Evolutionary conservation across 1,140 invertebrate genomes (phyloP), one percentile per base, ranked within the genome.

Genomic region (Protaetia brevitarsis): DNA sequence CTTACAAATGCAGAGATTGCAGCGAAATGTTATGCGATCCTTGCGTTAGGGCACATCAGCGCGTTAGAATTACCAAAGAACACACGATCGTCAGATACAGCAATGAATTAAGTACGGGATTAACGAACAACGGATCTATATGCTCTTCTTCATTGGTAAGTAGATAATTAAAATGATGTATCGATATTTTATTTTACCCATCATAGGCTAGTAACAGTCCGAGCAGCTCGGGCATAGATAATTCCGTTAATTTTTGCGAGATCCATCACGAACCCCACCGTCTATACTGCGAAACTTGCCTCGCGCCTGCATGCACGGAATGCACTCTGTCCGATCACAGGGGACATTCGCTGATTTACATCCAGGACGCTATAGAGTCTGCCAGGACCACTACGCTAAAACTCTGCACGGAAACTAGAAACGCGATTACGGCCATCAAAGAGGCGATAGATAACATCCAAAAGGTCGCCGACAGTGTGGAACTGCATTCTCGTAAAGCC

Each of bases 11-110:
- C 77, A 79, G 85, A 30, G 89, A 92, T 71, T 94, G 91, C 77
- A 88, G 86, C 71, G 90, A 93, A 73, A 79, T 86, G n/a, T 82
- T 88, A 69, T 93, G 91, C 79, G 85, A 90, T 71, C 83, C 85
- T 34, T 93, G 91, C 78, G 84, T 89, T 23, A 80, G 84, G 68
- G 86, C 88, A 66, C 88, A 91, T 73, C 86, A 86, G 51, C 84
- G 87, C 13, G 88, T 89, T 62, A 84, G 87, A 31, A 79, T 89
- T 29, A 86, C 89, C 23, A 87, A 88, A 75, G 88, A 90, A 64
- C 90, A 92, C 74, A 85, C 83, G 37, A 84, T 91, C 19, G 79
- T 87, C 5, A 82, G 37, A 31, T 66, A 64, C 29, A 36, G 60
- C 13, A 68, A 41, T 23, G 62, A 65, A 31, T 28, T 58, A 13